Evolutionary conservation across 2,113 vertebrate genomes (phyloP).

Genomic region (Tenebrosternarchus preto): DNA sequence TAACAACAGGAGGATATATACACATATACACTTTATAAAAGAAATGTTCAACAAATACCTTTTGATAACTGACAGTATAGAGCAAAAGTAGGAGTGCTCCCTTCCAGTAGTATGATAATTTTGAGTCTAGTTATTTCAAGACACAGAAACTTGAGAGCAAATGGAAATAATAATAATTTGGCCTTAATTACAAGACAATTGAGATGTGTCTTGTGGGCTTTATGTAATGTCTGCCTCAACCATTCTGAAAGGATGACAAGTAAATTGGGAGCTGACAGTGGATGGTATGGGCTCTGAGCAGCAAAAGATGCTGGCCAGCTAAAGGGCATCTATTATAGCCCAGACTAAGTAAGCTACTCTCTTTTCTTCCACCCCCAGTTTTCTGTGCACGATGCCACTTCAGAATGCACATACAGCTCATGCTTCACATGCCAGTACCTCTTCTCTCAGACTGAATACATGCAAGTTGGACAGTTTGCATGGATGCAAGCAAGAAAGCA

Average conservation of each 20-base stretch:
- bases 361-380: constrained; percentile 28
- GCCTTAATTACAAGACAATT: constrained; percentile 51
- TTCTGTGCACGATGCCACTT: constrained; percentile 7
- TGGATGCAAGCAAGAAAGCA: neutral
- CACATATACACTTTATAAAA: too few species aligned
- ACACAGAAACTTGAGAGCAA: constrained; percentile 19
- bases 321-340: constrained; percentile 49
- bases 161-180: constrained; percentile 23
- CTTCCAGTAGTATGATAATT: constrained; percentile 16
- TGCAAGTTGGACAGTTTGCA: neutral
- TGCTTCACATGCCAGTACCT: constrained; percentile 26
- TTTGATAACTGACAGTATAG: neutral
- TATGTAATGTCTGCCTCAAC: constrained; percentile 15
- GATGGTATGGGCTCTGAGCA: constrained; percentile 25
- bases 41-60: neutral
- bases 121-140: constrained; percentile 16
- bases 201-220: constrained; percentile 26
- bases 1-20: neutral
- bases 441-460: neutral
- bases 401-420: constrained; percentile 6
- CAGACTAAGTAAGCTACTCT: constrained; percentile 35
- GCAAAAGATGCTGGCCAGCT: constrained; percentile 34
- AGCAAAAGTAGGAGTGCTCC: constrained; percentile 15
- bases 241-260: constrained; percentile 38
- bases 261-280: constrained; percentile 37